Conservation (phyloP, 2,888 invertebrate species). For the Cosmorhoe ocellata region DNA sequence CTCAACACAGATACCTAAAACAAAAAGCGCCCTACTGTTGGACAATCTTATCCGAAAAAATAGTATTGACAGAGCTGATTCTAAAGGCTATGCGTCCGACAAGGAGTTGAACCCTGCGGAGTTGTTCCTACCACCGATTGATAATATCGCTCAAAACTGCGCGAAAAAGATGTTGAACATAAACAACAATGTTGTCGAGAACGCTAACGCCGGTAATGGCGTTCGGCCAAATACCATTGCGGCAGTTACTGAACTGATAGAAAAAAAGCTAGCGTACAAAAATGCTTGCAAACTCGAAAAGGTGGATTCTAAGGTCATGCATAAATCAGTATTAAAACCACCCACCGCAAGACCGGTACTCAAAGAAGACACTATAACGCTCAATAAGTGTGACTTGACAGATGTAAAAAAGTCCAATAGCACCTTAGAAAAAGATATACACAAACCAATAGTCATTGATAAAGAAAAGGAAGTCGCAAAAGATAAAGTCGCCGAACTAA, state of each 20-base stretch:
- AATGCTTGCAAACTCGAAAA: conserved; percentile 69
- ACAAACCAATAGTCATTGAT: conserved; percentile 26
- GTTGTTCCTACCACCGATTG: conserved; percentile 68
- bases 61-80: conserved; percentile 77
- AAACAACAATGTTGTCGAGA: conserved; percentile 75
- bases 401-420: conserved; percentile 39
- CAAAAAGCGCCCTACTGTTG: conserved; percentile 75
- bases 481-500: conserved; percentile 33
- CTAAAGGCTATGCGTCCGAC: conserved; percentile 65
- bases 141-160: conserved; percentile 62
- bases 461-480: conserved; percentile 37
- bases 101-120: conserved; percentile 70
- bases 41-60: conserved; percentile 82
- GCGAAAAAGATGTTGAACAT: conserved; percentile 73
- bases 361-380: conserved; percentile 49
- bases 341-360: conserved; percentile 54
- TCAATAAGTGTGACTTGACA: conserved; percentile 37
- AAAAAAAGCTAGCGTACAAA: conserved; percentile 66
- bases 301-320: conserved; percentile 66
- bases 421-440: conserved; percentile 31
- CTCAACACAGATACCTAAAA: conserved; percentile 61
- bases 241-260: conserved; percentile 68
- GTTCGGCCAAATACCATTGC: conserved; percentile 66
- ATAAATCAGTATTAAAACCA: conserved; percentile 72
- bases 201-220: conserved; percentile 52